phyloP scores from a whole-genome alignment of 1,140 invertebrate genomes.

The Delia radicum region DNA sequence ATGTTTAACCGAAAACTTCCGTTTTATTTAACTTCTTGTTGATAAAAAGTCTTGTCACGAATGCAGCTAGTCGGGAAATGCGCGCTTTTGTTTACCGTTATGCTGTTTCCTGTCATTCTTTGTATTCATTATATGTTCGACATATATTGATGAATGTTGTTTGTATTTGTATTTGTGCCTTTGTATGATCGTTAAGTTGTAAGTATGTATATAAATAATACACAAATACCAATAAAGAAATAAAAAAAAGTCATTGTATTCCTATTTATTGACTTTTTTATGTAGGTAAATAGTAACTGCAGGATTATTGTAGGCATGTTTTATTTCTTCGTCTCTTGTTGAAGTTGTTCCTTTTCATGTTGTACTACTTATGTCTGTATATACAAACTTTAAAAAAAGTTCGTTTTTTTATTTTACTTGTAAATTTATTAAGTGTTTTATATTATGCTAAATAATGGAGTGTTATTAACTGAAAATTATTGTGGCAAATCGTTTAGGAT shows the following conservation, averaged over 20 bases:
- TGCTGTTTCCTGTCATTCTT: conserved; percentile 9
- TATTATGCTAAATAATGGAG: not conserved
- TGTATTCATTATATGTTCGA: conserved; percentile 3
- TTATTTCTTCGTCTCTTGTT: not conserved
- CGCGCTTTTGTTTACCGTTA: no score
- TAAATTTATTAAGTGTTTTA: not conserved
- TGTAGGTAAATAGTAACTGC: no score
- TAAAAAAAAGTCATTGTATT: not conserved
- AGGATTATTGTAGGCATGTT: not conserved
- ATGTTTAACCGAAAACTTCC: not conserved
- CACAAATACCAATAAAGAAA: not conserved
- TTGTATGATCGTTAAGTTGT: no score
- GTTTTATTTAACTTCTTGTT: not conserved
- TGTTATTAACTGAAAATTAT: not conserved
- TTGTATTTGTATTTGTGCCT: no score
- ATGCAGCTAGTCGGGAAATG: conserved; percentile 11
- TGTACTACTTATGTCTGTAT: not conserved
- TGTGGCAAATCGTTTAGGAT: no score
- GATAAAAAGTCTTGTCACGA: conserved; percentile 14
- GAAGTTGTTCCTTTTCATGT: not conserved
- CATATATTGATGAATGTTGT: conserved; percentile 1
- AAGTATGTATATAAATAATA: not conserved
- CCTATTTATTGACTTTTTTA: not conserved
- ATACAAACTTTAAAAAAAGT: no score
- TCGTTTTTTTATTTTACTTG: not conserved